A percentile compares a stretch with the other conserved stretches of the same genome.
These are phyloP conservation scores for Carterocephalus palaemon DNA, from an alignment of 2,888 invertebrate genomes.

Conservation along the genomic window DNA sequence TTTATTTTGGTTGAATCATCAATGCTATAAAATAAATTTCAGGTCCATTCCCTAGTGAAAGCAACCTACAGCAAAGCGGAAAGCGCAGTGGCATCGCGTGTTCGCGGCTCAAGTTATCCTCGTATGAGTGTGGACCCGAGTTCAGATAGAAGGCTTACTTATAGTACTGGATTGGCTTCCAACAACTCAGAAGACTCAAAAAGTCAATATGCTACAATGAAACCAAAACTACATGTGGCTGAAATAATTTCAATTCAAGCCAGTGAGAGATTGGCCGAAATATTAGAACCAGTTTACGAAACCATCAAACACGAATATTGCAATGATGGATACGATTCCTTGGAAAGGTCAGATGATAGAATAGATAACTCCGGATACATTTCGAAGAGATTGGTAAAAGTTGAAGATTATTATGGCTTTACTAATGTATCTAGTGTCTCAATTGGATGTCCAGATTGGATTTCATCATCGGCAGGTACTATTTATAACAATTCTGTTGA, in stretches of 20 bases:
- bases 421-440: constrained; percentile 61
- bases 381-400: constrained; percentile 43
- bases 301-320: constrained; percentile 53
- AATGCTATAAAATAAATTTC: constrained; percentile 30
- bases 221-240: constrained; percentile 62
- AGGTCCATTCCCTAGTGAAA: constrained; percentile 67
- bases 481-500: constrained; percentile 56
- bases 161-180: constrained; percentile 54
- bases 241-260: constrained; percentile 71
- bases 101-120: constrained; percentile 49
- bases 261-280: constrained; percentile 63
- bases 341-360: constrained; percentile 47
- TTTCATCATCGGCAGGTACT: constrained; percentile 56
- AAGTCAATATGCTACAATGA: constrained; percentile 45
- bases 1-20: background rate
- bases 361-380: constrained; percentile 44
- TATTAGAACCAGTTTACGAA: constrained; percentile 69
- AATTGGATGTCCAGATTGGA: constrained; percentile 64
- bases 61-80: constrained; percentile 69
- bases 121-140: constrained; percentile 46
- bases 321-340: constrained; percentile 56
- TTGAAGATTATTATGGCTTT: constrained; percentile 56
- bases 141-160: constrained; percentile 58
- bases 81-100: constrained; percentile 57
- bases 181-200: constrained; percentile 42